These are phyloP conservation scores for Eudasyphora cyanicolor DNA, from an alignment of 2,888 invertebrate genomes.

Conservation along the genomic window DNA sequence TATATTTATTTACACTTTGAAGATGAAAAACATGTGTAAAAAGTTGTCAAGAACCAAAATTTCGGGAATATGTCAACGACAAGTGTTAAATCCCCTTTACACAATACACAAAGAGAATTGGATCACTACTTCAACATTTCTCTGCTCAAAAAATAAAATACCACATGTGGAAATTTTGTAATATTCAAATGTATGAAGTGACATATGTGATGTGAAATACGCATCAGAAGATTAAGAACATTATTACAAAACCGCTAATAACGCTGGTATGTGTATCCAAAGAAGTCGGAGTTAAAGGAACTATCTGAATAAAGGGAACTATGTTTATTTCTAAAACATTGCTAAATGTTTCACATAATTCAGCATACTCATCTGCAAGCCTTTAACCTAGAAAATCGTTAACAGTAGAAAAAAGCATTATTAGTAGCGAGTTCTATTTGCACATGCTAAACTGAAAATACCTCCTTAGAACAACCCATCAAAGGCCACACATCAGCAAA, in stretches of 20 bases:
- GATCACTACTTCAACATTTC: slow-evolving; percentile 28
- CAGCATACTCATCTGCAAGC: too few species aligned
- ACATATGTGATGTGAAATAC: background rate
- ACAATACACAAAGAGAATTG: background rate
- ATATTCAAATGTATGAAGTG: background rate
- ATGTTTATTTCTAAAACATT: too few species aligned
- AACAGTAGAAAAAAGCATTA: too few species aligned
- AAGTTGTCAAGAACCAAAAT: slow-evolving; percentile 16
- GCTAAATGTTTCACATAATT: too few species aligned
- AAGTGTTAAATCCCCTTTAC: slow-evolving; percentile 47
- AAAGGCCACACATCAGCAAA: background rate
- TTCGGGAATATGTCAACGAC: slow-evolving; percentile 54
- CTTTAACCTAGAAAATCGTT: too few species aligned
- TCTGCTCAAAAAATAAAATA: background rate
- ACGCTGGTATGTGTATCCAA: too few species aligned
- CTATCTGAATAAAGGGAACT: too few species aligned
- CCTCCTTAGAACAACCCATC: background rate
- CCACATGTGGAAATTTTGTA: slow-evolving; percentile 23
- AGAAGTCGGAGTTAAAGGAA: too few species aligned
- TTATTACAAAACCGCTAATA: background rate
- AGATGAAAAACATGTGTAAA: slow-evolving; percentile 56
- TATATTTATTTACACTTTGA: background rate
- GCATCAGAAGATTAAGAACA: background rate
- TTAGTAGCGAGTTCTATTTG: too few species aligned
- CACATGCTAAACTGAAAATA: background rate